Base-by-base conservation (phyloP, 1,140 invertebrate genomes). In the Amphibalanus amphitrite region DNA sequence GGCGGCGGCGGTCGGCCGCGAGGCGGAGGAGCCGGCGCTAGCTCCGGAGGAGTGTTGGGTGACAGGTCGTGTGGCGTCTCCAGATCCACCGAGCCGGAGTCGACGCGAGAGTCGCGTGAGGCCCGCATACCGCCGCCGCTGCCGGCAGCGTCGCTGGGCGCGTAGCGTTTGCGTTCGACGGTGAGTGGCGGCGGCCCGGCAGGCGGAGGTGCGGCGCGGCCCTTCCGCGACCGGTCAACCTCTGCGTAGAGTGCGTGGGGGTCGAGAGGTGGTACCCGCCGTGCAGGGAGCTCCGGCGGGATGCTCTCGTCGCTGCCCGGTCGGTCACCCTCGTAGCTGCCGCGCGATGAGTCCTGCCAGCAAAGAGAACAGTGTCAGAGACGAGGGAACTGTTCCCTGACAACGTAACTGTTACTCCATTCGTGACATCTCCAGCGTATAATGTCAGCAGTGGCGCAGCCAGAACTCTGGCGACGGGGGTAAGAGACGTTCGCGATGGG, bases 81-180 rank as follows among this genome's bases (percentile, higher is more conserved):
- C 71, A 80, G 75, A 74, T 81, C 80, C 13, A 78, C 79, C n/a
- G 78, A 79, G 29, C 79, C 80, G 10, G 80, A 81, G 72, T 81
- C 80, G 25, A 80, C 77, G 64, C 79, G 73, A 20, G 79, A 80
- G 73, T 79, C 77, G 59, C 77, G 73, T 0, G 75, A 75, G 33
- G 75, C 74, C 25, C 73, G 40, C 28, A 59, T 40, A 29, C 65
- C 74, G 26, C 40, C 47, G 26, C n/a, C n/a, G n/a, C n/a, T n/a
- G n/a, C n/a, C n/a, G n/a, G n/a, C n/a, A n/a, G 64, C 67, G 10
- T 67, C 71, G 23, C 72, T 71, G 29, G 72, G 29, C 29, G 76
- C 76, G 69, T 79, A 81, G 67, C 79, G 76, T 73, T 81, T 81
- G 23, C 80, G 75, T 71, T 79, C 79, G 40, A 81, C 78, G 69